phyloP scores from a whole-genome alignment of 1,140 invertebrate genomes.

The fruit fly (Drosophila melanogaster) region Release_6_plus_ISO1_MT NT_033779.5:1807001-1807500 shows the following conservation, averaged over 20 bases:
- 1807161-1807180: slow-evolving; percentile 10
- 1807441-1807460: slow-evolving; percentile 25
- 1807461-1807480: slow-evolving; percentile 20
- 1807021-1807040: slow-evolving; percentile 62
- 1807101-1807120: slow-evolving; percentile 57
- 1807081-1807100: slow-evolving; percentile 9
- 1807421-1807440: slow-evolving; percentile 26
- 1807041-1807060: slow-evolving; percentile 44
- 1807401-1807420: slow-evolving; percentile 38
- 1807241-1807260: slow-evolving; percentile 12
- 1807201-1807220: slow-evolving; percentile 25
- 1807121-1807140: slow-evolving; percentile 38
- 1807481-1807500: slow-evolving; percentile 45
- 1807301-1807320: background rate
- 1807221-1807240: slow-evolving; percentile 50
- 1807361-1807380: slow-evolving; percentile 7
- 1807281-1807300: background rate
- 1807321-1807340: slow-evolving; percentile 3
- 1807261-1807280: slow-evolving; percentile 17
- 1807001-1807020: slow-evolving; percentile 67
- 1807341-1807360: background rate
- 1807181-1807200: slow-evolving; percentile 19
- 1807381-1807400: slow-evolving; percentile 27
- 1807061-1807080: slow-evolving; percentile 14
- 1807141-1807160: slow-evolving; percentile 18